A percentile compares a stretch with the other conserved stretches of the same genome.
Conservation (phyloP, 2,888 invertebrate genomes). For the Stegophylla sp. region DNA sequence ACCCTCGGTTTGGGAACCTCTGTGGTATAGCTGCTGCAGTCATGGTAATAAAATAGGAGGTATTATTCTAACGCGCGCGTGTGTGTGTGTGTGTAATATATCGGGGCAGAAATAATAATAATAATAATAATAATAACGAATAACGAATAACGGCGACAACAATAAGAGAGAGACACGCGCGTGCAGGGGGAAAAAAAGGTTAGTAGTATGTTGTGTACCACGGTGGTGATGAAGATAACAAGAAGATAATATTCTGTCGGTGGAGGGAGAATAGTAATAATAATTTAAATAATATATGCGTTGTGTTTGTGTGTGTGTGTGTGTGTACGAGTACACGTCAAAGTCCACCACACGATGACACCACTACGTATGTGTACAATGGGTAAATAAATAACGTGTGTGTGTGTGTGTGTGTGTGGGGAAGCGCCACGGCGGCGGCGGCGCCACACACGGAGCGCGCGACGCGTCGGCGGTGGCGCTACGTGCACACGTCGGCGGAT, state of each 20-base stretch:
- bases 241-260: not conserved
- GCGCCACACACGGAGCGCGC: constrained; percentile 36
- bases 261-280: not conserved
- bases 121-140: no score
- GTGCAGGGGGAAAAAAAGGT: not conserved
- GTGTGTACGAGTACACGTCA: not conserved
- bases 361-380: not conserved
- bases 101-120: constrained; percentile 34
- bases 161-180: not conserved
- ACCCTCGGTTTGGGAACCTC: no score
- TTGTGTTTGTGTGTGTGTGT: not conserved
- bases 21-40: no score
- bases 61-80: no score
- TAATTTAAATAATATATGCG: constrained; percentile 16
- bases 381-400: constrained; percentile 27
- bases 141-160: constrained; percentile 42
- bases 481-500: constrained; percentile 9
- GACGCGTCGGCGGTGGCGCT: constrained; percentile 31
- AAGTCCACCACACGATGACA: constrained; percentile 2
- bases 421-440: constrained; percentile 36
- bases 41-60: no score
- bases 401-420: no score
- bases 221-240: not conserved
- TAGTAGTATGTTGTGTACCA: not conserved
- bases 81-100: not conserved